Conservation (phyloP, 2,113 vertebrate genomes). For the Barbus barbus region DNA sequence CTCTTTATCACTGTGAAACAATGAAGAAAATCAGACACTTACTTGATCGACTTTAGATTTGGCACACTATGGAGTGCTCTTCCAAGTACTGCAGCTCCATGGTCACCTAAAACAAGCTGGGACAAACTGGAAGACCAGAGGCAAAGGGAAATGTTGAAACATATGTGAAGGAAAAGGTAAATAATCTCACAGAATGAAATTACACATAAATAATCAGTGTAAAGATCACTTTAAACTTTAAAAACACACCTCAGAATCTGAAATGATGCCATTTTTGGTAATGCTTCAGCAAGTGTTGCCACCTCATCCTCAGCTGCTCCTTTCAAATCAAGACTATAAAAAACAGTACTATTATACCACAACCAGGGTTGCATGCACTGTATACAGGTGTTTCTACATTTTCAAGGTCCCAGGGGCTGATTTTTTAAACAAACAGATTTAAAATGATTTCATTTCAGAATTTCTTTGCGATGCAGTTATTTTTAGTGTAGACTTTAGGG, state of each 20-base stretch:
- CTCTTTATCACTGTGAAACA: background rate
- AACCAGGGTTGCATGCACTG: background rate
- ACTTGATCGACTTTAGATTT: conserved; percentile 74
- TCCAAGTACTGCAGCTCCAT: conserved; percentile 58
- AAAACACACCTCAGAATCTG: conserved; percentile 77
- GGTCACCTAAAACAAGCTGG: conserved; percentile 65
- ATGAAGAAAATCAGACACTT: conserved; percentile 34
- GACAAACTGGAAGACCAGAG: conserved; percentile 71
- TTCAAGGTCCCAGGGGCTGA: background rate
- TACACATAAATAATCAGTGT: background rate
- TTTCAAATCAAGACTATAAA: conserved; percentile 63
- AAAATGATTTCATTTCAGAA: background rate
- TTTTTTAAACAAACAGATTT: too few species aligned
- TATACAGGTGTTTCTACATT: background rate
- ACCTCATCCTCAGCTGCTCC: conserved; percentile 48
- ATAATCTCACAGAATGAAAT: background rate
- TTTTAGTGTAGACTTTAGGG: background rate
- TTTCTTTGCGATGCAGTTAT: background rate
- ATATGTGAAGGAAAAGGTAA: background rate
- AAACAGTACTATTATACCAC: background rate
- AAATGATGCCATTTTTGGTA: conserved; percentile 68
- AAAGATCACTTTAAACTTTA: background rate
- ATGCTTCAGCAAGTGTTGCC: conserved; percentile 59
- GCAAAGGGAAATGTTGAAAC: conserved; percentile 9
- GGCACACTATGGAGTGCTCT: conserved; percentile 55